Conservation (phyloP, 2,113 vertebrate genomes). For the Pterocles gutturalis region DNA sequence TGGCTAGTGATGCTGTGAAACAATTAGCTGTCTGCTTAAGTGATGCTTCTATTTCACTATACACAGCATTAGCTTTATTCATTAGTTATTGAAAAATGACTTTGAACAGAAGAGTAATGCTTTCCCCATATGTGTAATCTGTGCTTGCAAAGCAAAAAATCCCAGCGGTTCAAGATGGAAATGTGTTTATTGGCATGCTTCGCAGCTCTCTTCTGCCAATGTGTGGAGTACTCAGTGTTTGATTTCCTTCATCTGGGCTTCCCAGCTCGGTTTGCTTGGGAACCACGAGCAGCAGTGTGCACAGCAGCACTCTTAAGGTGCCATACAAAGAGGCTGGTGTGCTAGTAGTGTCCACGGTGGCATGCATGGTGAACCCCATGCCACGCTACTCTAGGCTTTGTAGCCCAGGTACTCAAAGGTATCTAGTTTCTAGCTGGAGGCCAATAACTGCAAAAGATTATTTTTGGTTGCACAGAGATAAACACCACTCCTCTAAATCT, state of each 20-base stretch:
- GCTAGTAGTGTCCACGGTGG: rapidly evolving
- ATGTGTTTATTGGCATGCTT: neutral
- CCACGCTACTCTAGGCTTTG: neutral
- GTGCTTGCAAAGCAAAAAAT: constrained; percentile 6
- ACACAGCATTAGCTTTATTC: neutral
- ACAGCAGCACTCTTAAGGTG: neutral
- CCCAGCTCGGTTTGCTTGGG: neutral
- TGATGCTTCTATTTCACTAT: constrained; percentile 13
- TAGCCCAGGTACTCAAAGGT: neutral
- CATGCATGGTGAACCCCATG: rapidly evolving
- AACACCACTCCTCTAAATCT: neutral
- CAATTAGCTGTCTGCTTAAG: constrained; percentile 2
- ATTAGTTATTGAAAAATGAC: constrained; percentile 33
- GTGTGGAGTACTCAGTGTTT: neutral
- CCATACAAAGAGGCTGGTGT: neutral
- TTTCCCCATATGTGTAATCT: neutral
- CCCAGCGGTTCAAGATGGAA: neutral
- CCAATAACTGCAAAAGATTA: neutral
- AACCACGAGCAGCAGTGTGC: rapidly evolving
- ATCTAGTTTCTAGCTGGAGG: neutral
- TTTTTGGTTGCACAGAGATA: neutral
- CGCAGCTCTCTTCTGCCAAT: neutral
- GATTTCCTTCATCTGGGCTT: neutral
- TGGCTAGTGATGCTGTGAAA: neutral
- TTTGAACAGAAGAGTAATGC: neutral